A percentile compares a stretch with the other conserved stretches of the same genome.
Evolutionary conservation across 1,140 invertebrate genomes (phyloP).

Genomic region (Apis florea): DNA sequence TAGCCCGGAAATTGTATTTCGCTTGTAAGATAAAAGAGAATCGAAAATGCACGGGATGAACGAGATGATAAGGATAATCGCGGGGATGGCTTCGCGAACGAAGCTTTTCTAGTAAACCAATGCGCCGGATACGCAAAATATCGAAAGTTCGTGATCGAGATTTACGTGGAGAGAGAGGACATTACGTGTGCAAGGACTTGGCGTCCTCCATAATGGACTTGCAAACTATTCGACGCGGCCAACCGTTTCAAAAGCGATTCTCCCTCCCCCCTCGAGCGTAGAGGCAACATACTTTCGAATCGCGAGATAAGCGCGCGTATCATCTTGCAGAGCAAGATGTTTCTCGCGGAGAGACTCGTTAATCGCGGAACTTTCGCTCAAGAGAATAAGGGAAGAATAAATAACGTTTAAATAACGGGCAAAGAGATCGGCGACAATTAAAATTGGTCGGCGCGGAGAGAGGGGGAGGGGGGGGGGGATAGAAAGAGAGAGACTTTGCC

Average conservation of each 20-base stretch:
- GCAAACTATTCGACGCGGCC: slow-evolving; percentile 60
- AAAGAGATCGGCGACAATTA: slow-evolving; percentile 26
- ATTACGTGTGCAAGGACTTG: slow-evolving; percentile 47
- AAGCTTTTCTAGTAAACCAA: background rate
- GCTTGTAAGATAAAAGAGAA: no score
- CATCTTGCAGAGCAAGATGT: no score
- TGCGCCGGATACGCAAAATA: background rate
- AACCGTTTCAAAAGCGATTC: slow-evolving; percentile 53
- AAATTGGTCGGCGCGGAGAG: background rate
- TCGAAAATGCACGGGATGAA: background rate
- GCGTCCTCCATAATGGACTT: slow-evolving; percentile 60
- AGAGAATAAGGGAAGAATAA: background rate
- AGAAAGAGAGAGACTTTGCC: background rate
- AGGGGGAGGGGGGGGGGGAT: no score
- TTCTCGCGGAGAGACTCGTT: slow-evolving; percentile 43
- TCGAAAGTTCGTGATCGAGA: background rate
- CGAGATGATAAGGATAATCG: background rate
- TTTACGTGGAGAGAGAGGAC: no score
- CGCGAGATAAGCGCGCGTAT: slow-evolving; percentile 21
- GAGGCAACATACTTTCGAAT: slow-evolving; percentile 32
- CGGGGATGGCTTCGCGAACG: background rate
- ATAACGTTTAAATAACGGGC: background rate
- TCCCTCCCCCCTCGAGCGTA: slow-evolving; percentile 20
- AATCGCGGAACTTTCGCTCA: background rate
- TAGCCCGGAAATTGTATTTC: background rate